Evolutionary conservation across 2,888 invertebrate genomes (phyloP).

Genomic region (Biston stratarius): DNA sequence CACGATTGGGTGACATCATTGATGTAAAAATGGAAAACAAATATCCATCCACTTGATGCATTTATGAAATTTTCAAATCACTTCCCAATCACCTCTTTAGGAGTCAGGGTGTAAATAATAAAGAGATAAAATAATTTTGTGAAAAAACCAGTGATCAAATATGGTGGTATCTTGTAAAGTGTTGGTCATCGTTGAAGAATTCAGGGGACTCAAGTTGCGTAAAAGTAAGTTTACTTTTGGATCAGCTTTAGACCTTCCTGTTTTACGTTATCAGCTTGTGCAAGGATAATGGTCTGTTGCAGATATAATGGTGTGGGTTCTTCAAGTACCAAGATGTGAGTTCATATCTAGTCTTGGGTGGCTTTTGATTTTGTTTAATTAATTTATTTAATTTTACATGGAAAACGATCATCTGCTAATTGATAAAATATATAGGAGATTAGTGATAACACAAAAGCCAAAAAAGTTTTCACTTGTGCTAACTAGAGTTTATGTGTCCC

Average conservation of each 20-base stretch:
- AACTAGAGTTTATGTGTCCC: too few relatives aligned
- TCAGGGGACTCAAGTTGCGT: constrained; percentile 48
- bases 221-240: constrained; percentile 57
- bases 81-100: constrained; percentile 18
- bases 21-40: constrained; percentile 58
- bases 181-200: constrained; percentile 55
- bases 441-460: too few relatives aligned
- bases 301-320: not conserved
- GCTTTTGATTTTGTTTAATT: too few relatives aligned
- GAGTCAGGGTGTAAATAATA: constrained; percentile 13
- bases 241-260: not conserved
- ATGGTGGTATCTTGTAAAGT: constrained; percentile 61
- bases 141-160: constrained; percentile 35
- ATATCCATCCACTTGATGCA: constrained; percentile 44
- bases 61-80: constrained; percentile 35
- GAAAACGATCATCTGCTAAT: too few relatives aligned
- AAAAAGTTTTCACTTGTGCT: too few relatives aligned
- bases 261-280: constrained; percentile 1
- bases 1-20: constrained; percentile 65
- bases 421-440: too few relatives aligned
- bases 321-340: not conserved
- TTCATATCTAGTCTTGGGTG: not conserved
- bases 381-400: too few relatives aligned
- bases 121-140: not conserved
- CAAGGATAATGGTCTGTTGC: not conserved